A percentile compares a stretch with the other conserved stretches of the same genome.
Conservation (phyloP, 2,113 vertebrate species). For the Tyto alba region DNA sequence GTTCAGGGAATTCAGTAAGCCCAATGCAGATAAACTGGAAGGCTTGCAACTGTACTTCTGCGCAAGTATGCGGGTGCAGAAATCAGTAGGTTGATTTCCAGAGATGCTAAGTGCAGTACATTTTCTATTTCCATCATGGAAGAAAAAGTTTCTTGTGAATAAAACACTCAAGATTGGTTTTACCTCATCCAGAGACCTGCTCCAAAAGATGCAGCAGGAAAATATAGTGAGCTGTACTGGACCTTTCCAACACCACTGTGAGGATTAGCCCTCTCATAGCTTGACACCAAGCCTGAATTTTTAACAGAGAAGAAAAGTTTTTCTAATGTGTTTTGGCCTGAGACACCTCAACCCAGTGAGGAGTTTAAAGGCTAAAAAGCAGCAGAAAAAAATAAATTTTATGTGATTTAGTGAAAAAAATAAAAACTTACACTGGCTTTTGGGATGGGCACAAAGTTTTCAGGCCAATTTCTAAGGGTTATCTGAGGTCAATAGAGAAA, state of each 20-base stretch:
- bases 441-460: background rate
- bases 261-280: background rate
- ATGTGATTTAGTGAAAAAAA: background rate
- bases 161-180: background rate
- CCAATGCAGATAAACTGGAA: background rate
- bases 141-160: background rate
- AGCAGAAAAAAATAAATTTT: background rate
- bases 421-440: background rate
- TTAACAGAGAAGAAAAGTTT: background rate
- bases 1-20: background rate
- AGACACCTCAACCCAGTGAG: background rate
- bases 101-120: background rate
- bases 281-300: background rate
- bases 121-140: background rate
- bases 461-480: background rate
- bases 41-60: fast-evolving
- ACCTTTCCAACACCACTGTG: background rate
- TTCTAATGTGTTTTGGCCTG: background rate
- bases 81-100: background rate
- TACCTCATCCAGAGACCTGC: too few species aligned
- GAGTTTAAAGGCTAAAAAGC: background rate
- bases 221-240: background rate
- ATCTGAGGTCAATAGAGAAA: background rate
- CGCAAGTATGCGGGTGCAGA: background rate
- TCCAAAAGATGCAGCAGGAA: background rate